Evolutionary conservation across 2,797 vertebrate species (phyloP).

Genomic region (Trachops cirrhosus): DNA sequence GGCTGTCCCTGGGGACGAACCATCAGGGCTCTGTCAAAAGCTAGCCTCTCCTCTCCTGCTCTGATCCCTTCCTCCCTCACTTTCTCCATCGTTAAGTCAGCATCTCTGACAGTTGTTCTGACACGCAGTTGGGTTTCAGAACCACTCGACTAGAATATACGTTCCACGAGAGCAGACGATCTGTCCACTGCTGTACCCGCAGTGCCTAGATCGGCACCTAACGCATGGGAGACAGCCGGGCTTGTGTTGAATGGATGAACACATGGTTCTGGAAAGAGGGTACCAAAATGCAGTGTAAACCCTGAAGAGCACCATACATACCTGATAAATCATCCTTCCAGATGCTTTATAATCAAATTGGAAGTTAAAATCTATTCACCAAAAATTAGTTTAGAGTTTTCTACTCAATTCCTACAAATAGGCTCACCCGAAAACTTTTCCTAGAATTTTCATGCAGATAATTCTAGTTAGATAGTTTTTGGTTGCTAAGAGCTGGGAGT

Average conservation of each 20-base stretch:
- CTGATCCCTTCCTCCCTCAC: neutral
- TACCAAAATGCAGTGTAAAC: neutral
- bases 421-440: neutral
- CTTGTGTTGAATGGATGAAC: neutral
- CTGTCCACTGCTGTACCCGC: neutral
- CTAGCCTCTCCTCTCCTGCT: neutral
- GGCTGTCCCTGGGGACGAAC: neutral
- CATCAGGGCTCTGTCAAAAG: neutral
- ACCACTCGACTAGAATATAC: neutral
- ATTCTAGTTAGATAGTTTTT: neutral
- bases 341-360: neutral
- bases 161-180: neutral
- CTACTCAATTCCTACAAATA: neutral
- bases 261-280: neutral
- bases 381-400: neutral
- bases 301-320: neutral
- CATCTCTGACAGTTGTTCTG: neutral
- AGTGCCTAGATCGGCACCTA: neutral
- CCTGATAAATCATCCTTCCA: neutral
- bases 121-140: neutral
- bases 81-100: neutral
- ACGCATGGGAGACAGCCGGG: neutral
- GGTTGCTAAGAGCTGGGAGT: neutral
- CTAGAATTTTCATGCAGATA: neutral
- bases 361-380: neutral